Conservation (phyloP, 1,140 invertebrate species). For the Plutomurus gul region DNA sequence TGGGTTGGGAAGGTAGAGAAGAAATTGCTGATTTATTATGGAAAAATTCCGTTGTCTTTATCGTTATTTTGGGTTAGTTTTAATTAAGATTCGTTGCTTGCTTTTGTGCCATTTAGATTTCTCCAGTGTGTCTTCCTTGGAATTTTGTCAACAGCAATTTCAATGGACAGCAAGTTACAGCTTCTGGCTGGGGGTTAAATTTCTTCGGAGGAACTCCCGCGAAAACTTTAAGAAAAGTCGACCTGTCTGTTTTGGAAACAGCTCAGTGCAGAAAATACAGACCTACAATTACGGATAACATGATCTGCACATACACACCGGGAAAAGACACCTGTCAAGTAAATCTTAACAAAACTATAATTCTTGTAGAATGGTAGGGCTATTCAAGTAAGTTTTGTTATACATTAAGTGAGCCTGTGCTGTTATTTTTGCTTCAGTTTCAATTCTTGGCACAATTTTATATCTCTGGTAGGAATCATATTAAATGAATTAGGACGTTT, state of each 20-base stretch:
- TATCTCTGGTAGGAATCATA: no score
- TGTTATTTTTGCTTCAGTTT: no score
- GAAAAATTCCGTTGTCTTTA: no score
- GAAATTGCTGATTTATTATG: no score
- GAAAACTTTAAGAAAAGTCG: constrained; percentile 32
- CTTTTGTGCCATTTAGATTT: constrained; percentile 31
- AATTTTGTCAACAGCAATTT: constrained; percentile 6
- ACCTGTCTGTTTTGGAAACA: not conserved
- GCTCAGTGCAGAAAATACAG: not conserved
- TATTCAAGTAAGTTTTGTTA: no score
- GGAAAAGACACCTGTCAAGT: constrained; percentile 41
- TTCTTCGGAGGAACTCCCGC: constrained; percentile 43
- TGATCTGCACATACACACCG: constrained; percentile 69
- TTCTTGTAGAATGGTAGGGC: no score
- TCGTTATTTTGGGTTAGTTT: no score
- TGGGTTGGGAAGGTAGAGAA: no score
- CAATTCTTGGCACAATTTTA: no score
- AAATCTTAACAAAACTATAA: no score
- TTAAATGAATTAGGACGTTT: no score
- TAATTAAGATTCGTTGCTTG: not conserved
- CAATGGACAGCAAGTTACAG: constrained; percentile 34
- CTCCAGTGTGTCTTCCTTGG: constrained; percentile 48
- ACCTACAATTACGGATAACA: constrained; percentile 53
- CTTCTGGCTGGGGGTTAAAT: constrained; percentile 43
- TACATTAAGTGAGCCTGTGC: no score